Evolutionary conservation across 2,113 vertebrate genomes (phyloP).

Genomic region (Alexandromys fortis): DNA sequence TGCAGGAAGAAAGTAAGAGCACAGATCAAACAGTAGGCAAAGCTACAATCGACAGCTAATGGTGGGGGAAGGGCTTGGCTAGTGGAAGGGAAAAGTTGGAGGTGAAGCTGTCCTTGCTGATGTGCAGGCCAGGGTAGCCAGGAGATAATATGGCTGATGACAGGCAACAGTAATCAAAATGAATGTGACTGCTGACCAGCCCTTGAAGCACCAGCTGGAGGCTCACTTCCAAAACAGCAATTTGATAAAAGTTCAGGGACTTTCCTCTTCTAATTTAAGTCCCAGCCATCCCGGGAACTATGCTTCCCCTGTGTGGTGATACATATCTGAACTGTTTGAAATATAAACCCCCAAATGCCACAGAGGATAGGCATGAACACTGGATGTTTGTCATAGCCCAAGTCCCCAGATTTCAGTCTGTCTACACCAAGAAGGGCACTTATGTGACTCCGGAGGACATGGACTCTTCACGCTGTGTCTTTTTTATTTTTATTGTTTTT

Average conservation of each 20-base stretch:
- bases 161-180: not conserved
- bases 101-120: not conserved
- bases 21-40: not conserved
- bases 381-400: not conserved
- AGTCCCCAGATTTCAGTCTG: not conserved
- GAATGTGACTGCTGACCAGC: not conserved
- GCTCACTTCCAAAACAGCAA: not conserved
- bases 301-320: not conserved
- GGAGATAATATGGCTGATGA: not conserved
- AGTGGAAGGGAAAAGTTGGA: not conserved
- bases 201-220: not conserved
- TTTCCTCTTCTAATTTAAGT: slow-evolving; percentile 41
- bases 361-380: not conserved
- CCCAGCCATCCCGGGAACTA: not conserved
- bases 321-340: not conserved
- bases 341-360: not conserved
- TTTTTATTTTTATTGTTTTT: not conserved
- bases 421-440: not conserved
- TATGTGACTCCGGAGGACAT: not conserved
- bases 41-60: no score
- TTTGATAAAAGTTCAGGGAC: slow-evolving; percentile 3
- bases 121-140: not conserved
- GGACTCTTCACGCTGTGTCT: not conserved
- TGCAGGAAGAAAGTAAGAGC: not conserved
- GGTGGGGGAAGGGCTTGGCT: not conserved